Conservation (phyloP, 2,113 vertebrate genomes). For the Ceyx margarethae region DNA sequence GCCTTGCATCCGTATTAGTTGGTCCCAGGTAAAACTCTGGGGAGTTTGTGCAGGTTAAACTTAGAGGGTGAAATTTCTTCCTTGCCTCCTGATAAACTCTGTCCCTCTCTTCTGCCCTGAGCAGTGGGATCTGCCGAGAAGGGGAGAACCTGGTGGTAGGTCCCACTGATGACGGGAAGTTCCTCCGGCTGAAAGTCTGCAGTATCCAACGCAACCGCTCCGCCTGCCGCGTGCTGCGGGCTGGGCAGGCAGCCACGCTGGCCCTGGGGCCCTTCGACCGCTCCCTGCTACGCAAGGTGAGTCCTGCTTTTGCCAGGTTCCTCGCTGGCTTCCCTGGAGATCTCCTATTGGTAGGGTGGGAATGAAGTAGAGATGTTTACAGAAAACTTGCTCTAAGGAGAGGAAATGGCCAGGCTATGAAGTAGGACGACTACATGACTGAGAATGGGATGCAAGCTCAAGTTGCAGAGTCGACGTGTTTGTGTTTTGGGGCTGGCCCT, state of each 20-base stretch:
- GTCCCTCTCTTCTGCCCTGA: slow-evolving; percentile 26
- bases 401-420: background rate
- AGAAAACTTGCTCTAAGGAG: background rate
- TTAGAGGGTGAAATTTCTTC: background rate
- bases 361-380: background rate
- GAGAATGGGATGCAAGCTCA: background rate
- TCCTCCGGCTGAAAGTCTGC: slow-evolving; percentile 88
- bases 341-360: background rate
- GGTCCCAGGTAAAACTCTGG: background rate
- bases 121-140: slow-evolving; percentile 95
- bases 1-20: background rate
- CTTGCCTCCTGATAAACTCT: background rate
- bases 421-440: background rate
- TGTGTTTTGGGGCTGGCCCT: background rate
- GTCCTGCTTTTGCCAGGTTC: background rate
- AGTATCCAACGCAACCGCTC: slow-evolving; percentile 98
- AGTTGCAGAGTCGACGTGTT: background rate
- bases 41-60: background rate
- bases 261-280: slow-evolving; percentile 92
- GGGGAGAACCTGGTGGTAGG: slow-evolving; percentile 94
- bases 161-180: slow-evolving; percentile 88
- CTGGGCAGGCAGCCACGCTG: slow-evolving; percentile 94
- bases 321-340: background rate
- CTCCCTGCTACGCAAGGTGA: slow-evolving; percentile 92
- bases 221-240: slow-evolving; percentile 90